These are phyloP conservation scores for Crax fasciolata DNA, from an alignment of 2,797 vertebrate genomes.

Conservation along the genomic window DNA sequence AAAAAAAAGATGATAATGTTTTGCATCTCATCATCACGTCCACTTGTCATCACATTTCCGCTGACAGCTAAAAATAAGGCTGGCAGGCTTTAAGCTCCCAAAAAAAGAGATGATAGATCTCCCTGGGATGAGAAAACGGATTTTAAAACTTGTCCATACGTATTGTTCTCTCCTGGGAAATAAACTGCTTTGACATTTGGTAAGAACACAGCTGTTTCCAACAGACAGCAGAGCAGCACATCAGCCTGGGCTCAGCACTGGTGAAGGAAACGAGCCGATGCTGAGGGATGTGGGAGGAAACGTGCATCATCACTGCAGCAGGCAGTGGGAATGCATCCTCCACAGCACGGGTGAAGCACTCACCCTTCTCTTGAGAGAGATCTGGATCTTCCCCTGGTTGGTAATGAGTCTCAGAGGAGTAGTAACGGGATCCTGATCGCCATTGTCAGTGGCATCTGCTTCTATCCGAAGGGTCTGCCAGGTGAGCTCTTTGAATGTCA, in stretches of 20 bases:
- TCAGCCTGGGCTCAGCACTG: background rate
- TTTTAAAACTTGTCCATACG: background rate
- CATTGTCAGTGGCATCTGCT: conserved; percentile 94
- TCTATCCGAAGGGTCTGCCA: conserved; percentile 99
- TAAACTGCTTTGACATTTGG: conserved; percentile 21
- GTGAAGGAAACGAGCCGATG: background rate
- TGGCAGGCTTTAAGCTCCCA: background rate
- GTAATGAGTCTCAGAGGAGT: conserved; percentile 98
- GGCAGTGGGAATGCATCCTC: background rate
- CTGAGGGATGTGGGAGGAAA: background rate
- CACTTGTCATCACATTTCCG: background rate
- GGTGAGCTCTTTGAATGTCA: conserved; percentile 98
- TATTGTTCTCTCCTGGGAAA: background rate
- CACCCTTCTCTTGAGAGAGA: conserved; percentile 97
- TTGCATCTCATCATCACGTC: background rate
- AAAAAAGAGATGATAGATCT: background rate
- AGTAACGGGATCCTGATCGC: conserved; percentile 92
- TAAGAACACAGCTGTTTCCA: conserved; percentile 34
- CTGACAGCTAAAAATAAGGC: background rate
- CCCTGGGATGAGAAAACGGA: fast-evolving
- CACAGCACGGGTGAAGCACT: conserved; percentile 20
- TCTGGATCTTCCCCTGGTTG: conserved; percentile 96
- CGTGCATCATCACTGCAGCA: background rate
- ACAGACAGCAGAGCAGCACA: background rate
- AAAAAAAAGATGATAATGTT: background rate